Evolutionary conservation across 2,888 invertebrate genomes (phyloP), one percentile per base, ranked within the genome.

Genomic region (Cordilura impudica): DNA sequence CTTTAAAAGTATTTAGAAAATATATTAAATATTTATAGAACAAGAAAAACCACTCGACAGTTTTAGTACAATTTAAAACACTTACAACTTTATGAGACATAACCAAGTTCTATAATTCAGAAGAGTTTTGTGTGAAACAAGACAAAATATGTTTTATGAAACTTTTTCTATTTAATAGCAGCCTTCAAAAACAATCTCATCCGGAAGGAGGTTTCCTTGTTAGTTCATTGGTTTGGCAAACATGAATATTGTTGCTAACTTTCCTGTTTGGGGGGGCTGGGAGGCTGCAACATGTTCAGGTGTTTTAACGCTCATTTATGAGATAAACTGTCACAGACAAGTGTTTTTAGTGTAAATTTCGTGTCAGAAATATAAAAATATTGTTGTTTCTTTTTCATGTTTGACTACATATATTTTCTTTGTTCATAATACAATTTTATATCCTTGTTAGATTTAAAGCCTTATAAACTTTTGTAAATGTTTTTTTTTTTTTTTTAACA

Each of bases 271-370:
- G 4, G 5, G 10, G 31, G 4, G 31, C 10, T 31, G 8, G 6
- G 5, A 4, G 31, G 31, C 8, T 39, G 35, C 45, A 72, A 53
- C 79, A 76, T 78, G 81, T 81, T 73, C 82, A 82, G 82, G 82
- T 82, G 82, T 82, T 81, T 81, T 82, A 74, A 81, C 76, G 81
- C 81, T 78, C 82, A 77, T 81, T 82, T 82, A 81, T 78, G 80
- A 70, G 56, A 81, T 75, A 79, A 79, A 79, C 71, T 79, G 79
- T 79, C 79, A 79, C 71, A 79, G 75, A 75, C 79, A 79, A 79
- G 75, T 75, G 79, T 79, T 75, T 75, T 54, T 71, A 56, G 75
- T 71, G 71, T 75, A 79, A 61, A 79, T 72, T 79, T 79, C 79
- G 79, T 79, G 79, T 75, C 49, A 75, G 51, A 79, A 79, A 79